Base-by-base conservation (phyloP, 1,140 invertebrate species). In the Phthorimaea operculella region DNA sequence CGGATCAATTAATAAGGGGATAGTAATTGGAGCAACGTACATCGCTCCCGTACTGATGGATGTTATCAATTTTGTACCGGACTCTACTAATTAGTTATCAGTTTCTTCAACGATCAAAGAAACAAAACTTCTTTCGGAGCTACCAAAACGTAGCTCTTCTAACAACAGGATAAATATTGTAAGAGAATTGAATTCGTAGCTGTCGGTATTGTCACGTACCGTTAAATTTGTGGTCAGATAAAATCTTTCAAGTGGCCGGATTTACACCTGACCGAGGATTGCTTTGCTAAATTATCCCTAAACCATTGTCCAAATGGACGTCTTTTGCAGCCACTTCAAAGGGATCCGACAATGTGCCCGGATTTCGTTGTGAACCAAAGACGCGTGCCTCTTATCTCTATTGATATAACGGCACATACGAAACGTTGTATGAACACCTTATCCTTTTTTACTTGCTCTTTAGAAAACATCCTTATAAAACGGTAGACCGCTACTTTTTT, bases 361-460 rank as follows among this genome's bases (percentile, higher is more conserved):
- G 66, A 71, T 68, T 62, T 64, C 51, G 51, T 44, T 58, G 44
- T 62, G 60, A 59, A 63, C 59, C 64, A 62, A 69, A 72, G 68
- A 78, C 81, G 76, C 81, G 81, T 84, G 81, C 74, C 76, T 72
- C 62, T 81, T 80, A 81, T 83, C 78, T 74, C 76, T 78, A 81
- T 81, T 81, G 78, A 83, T 79, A 79, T 83, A 84, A 84, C 81
- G 78, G 81, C 58, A 63, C 62, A 54, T 63, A 66, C 59, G 70
- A 73, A 75, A 73, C 65, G 57, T 62, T 74, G 63, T 75, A 72
- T 64, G 73, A 75, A 75, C 81, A 82, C 78, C 78, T 81, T 84
- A 82, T 64, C 56, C 58, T 76, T 80, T 82, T 82, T 80, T 76
- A 68, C 56, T 52, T 44, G 44, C 59, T 62, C 64, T 68, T 70